Base-by-base conservation (phyloP, 2,113 vertebrate species). In the Deroptyus accipitrinus region DNA sequence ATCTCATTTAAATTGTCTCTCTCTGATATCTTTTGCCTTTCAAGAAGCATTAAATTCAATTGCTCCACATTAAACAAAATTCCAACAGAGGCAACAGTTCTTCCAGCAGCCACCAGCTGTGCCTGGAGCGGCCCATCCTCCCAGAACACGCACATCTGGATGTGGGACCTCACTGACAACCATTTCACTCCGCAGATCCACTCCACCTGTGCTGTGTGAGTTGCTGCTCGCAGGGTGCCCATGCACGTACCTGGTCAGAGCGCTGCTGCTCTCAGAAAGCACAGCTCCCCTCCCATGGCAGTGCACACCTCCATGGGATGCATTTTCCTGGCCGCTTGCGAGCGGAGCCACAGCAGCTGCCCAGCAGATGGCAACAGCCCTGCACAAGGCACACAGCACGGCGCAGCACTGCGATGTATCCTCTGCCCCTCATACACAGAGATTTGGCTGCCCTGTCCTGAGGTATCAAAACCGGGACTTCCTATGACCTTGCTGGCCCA, bases 281-380 rank as follows among this genome's bases (percentile, higher is more conserved):
- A 25, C 22, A 61, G 52, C 2, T 24, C 57, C 55, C 31, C 72
- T 72, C 42, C 24, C 0, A 24, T 3, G 6, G 46, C 79, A 3
- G 28, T 9, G 86, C 66, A 18, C 1, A 1, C 14, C 44, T 59
- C 39, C 13, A 41, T 0, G 1, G 4, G 8, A 39, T 1, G 51
- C 3, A 6, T 42, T 24, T 37, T 22, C 61, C 83, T 3, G 54
- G 64, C 68, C 57, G 63, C 75, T 66, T 6, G 10, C 2, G 6
- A 37, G 44, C 30, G 52, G 48, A 95, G n/a, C 25, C 73, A 27
- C 81, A 0, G 83, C 25, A 4, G 54, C 35, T 1, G 90, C 90
- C 96, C 95, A 97, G 96, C 88, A 96, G 96, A 96, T 88, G 95
- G 96, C 96, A 96, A 96, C 85, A 91, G 94, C 79, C 87, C 95